Evolutionary conservation across 1,140 invertebrate genomes (phyloP), one percentile per base, ranked within the genome.

Genomic region (Lepidurus arcticus): DNA sequence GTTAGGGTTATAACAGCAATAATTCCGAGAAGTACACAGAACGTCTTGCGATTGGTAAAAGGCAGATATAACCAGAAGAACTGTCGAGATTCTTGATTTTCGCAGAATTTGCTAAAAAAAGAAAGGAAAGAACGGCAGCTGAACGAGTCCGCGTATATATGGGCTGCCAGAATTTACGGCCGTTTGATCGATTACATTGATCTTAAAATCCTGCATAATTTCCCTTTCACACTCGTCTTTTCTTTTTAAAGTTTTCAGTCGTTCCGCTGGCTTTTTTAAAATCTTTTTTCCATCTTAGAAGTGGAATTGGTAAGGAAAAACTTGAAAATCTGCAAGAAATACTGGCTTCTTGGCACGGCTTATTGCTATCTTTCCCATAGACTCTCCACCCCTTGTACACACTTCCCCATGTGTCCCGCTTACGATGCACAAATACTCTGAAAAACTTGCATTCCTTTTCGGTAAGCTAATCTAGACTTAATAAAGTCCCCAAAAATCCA

Each of bases 351-450:
- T 65, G 53, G 53, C 53, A 65, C 53, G 16, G 21, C 16, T 65
- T 65, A 16, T 65, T 65, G 53, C 53, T 65, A n/a, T 65, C 16
- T 65, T 16, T 8, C 53, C 13, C 53, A 7, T 65, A 13, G 16
- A 9, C 53, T 47, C 45, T 47, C 3, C 45, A 9, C 53, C 53
- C n/a, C 6, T 65, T 65, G 6, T 65, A 9, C 21, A 65, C 21
- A 7, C 16, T 21, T 21, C 53, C 53, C 6, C 9, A 65, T 65
- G 53, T 65, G 21, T 65, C 53, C 21, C 53, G 53, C 53, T 65
- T 65, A 65, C 53, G n/a, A n/a, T 65, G 53, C 53, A 65, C n/a
- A 65, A 65, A 65, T 65, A 65, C 53, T 65, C 16, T 34, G 53
- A 13, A 65, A 65, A n/a, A 16, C 21, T 16, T 13, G 53, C 16